Conservation (phyloP, 2,888 invertebrate species). For the Drosophila merina region DNA sequence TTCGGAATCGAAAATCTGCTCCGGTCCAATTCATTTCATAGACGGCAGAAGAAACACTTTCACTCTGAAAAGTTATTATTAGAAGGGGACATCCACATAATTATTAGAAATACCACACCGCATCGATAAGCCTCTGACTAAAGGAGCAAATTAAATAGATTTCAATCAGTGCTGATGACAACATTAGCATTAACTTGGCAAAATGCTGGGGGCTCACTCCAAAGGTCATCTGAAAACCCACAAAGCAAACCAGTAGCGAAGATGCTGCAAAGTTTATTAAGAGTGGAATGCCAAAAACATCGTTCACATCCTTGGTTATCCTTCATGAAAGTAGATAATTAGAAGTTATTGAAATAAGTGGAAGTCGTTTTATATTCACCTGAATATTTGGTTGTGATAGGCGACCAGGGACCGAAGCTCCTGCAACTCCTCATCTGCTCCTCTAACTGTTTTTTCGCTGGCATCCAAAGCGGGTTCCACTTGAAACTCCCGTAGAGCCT, state of each 20-base stretch:
- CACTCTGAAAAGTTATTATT: conserved; percentile 52
- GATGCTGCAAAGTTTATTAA: conserved; percentile 77
- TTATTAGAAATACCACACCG: conserved; percentile 53
- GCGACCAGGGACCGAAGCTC: conserved; percentile 32
- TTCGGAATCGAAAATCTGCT: conserved; percentile 60
- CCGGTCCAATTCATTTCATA: conserved; percentile 67
- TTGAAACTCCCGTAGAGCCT: conserved; percentile 37
- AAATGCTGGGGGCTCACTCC: conserved; percentile 49
- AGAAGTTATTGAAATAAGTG: neutral
- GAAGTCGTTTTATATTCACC: conserved; percentile 19
- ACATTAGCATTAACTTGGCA: conserved; percentile 62
- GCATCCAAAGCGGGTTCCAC: neutral
- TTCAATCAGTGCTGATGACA: conserved; percentile 66
- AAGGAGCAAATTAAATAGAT: conserved; percentile 77
- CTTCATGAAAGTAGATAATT: conserved; percentile 20
- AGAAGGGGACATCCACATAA: neutral
- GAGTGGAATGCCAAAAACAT: conserved; percentile 76
- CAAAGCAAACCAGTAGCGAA: conserved; percentile 78
- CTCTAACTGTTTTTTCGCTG: neutral
- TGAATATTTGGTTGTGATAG: conserved; percentile 51
- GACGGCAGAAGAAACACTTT: conserved; percentile 52
- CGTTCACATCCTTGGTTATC: conserved; percentile 68
- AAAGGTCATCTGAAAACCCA: conserved; percentile 79
- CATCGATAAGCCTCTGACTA: conserved; percentile 67
- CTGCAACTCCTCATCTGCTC: conserved; percentile 25